A percentile compares a stretch with the other conserved stretches of the same genome.
phyloP scores from a whole-genome alignment of 2,888 invertebrate genomes.

The Stenichneumon culpator region DNA sequence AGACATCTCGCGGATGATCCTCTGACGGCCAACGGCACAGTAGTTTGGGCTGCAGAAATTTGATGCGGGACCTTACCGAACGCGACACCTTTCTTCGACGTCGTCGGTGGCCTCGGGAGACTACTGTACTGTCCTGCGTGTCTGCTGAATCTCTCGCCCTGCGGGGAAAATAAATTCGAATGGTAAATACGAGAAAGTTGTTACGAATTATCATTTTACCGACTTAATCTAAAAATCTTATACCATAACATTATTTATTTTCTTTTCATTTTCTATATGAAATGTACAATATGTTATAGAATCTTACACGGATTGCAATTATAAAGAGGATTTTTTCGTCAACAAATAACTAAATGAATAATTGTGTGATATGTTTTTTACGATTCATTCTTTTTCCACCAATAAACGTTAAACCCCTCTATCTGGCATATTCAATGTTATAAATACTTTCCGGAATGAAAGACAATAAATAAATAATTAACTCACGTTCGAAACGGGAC shows the following conservation, averaged over 20 bases:
- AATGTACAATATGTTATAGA: neutral
- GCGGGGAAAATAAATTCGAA: conserved; percentile 48
- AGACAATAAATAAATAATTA: conserved; percentile 9
- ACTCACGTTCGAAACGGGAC: conserved; percentile 82
- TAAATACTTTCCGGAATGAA: too few species aligned
- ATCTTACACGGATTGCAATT: neutral
- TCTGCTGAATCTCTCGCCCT: conserved; percentile 83
- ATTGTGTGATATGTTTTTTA: neutral
- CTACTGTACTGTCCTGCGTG: conserved; percentile 90
- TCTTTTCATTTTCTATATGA: neutral
- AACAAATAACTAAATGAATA: neutral
- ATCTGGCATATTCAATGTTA: too few species aligned
- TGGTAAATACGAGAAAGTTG: neutral
- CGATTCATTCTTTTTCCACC: neutral
- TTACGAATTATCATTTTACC: neutral
- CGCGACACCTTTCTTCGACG: conserved; percentile 89
- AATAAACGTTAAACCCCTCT: neutral
- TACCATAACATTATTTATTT: neutral
- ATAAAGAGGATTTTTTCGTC: neutral
- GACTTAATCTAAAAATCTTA: conserved; percentile 11
- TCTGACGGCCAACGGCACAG: conserved; percentile 85
- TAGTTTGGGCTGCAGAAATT: conserved; percentile 77
- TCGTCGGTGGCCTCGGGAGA: conserved; percentile 88
- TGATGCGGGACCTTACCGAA: conserved; percentile 89
- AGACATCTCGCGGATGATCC: conserved; percentile 91